Percentiles rank a stretch among this genome's conserved stretches.
These are phyloP conservation scores for Chrysolina americana DNA, from an alignment of 2,888 invertebrate genomes.

Conservation along the genomic window DNA sequence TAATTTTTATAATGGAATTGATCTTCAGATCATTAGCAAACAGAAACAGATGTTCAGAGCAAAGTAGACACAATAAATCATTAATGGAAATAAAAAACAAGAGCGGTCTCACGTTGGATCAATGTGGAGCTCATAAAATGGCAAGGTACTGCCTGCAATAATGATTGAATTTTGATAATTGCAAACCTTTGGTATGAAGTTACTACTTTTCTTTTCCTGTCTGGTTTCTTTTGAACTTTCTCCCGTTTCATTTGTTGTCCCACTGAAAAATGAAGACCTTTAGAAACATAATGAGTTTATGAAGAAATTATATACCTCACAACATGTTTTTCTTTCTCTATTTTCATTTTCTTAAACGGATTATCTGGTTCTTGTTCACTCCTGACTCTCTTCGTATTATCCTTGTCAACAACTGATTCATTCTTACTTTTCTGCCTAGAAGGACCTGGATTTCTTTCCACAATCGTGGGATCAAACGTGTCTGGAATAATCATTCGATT, in stretches of 20 bases:
- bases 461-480: constrained; percentile 32
- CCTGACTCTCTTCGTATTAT: constrained; percentile 18
- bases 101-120: too few relatives aligned
- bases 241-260: constrained; percentile 32
- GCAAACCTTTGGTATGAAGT: not conserved
- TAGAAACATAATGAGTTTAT: not conserved
- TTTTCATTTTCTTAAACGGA: constrained; percentile 37
- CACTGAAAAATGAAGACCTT: not conserved
- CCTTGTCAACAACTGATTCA: constrained; percentile 15
- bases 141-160: too few relatives aligned
- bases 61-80: too few relatives aligned
- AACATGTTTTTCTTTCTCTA: constrained; percentile 21
- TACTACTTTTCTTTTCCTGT: constrained; percentile 17
- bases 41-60: too few relatives aligned
- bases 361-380: constrained; percentile 19
- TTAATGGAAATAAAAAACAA: too few relatives aligned
- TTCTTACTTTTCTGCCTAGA: constrained; percentile 27
- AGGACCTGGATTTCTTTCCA: constrained; percentile 2
- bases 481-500: constrained; percentile 35
- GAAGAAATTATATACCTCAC: not conserved
- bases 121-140: too few relatives aligned
- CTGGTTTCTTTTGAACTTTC: constrained; percentile 10
- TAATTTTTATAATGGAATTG: too few relatives aligned
- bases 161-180: too few relatives aligned
- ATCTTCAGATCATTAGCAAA: too few relatives aligned